These are phyloP conservation scores for Neodon shergylaensis DNA, from an alignment of 2,113 vertebrate genomes.

Conservation along the genomic window DNA sequence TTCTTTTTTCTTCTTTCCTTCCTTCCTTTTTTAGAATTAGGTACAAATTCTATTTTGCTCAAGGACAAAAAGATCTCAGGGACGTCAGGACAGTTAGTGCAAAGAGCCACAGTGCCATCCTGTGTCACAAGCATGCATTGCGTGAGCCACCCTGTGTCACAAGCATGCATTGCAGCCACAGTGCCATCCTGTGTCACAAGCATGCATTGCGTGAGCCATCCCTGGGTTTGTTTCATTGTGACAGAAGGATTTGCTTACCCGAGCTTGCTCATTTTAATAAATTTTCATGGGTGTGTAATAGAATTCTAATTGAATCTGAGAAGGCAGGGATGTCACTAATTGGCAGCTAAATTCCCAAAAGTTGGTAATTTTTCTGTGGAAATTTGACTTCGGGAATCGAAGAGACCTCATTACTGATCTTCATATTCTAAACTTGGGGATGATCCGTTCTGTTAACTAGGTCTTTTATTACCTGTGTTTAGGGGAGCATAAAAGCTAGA, in stretches of 20 bases:
- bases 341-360: neutral
- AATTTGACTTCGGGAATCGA: neutral
- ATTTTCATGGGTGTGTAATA: neutral
- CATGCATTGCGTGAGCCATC: neutral
- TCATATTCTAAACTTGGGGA: neutral
- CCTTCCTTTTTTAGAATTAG: neutral
- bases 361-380: neutral
- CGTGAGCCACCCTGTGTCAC: conserved; percentile 61
- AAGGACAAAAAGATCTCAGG: neutral
- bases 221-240: neutral
- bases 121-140: conserved; percentile 16
- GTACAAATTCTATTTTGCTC: neutral
- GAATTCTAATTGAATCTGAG: neutral
- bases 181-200: conserved; percentile 58
- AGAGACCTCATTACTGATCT: neutral
- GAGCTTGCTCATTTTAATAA: conserved; percentile 32
- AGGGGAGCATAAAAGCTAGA: neutral
- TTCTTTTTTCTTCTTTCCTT: neutral
- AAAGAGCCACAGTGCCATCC: conserved; percentile 56
- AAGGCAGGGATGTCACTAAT: neutral
- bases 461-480: neutral
- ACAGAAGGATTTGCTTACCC: neutral
- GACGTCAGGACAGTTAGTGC: neutral
- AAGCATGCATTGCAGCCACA: neutral
- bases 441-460: neutral